phyloP scores from a whole-genome alignment of 1,140 invertebrate species.

The Drosophila guanche region DNA sequence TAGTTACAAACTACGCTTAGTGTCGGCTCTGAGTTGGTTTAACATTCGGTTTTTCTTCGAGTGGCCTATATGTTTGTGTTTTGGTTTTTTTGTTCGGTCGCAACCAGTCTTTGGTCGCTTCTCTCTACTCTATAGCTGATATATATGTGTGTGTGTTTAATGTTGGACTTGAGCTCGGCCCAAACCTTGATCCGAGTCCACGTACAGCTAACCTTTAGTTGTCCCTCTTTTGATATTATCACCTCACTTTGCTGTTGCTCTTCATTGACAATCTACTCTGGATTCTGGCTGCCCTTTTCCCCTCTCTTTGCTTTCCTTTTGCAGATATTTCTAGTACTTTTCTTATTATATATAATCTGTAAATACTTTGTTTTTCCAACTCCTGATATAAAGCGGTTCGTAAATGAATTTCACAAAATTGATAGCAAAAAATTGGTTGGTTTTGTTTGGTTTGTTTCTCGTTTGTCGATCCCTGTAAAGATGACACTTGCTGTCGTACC shows the following conservation, averaged over 20 bases:
- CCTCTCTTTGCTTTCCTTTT: too few species aligned
- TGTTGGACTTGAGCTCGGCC: too few species aligned
- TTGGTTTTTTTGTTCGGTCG: constrained; percentile 5
- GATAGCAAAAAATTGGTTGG: constrained; percentile 69
- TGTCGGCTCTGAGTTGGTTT: constrained; percentile 7
- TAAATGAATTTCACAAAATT: constrained; percentile 70
- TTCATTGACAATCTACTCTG: too few species aligned
- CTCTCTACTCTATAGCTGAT: too few species aligned
- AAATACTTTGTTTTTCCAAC: not conserved
- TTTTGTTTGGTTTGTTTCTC: constrained; percentile 17
- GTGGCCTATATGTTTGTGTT: not conserved
- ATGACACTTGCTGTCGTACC: constrained; percentile 22
- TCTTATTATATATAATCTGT: not conserved
- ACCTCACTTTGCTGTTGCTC: too few species aligned
- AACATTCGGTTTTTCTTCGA: constrained; percentile 41
- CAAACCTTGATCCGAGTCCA: too few species aligned
- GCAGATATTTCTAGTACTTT: too few species aligned
- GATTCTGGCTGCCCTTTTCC: too few species aligned
- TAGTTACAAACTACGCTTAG: constrained; percentile 55
- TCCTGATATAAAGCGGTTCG: constrained; percentile 56
- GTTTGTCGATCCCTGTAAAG: constrained; percentile 67
- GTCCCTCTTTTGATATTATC: too few species aligned
- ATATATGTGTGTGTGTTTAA: too few species aligned
- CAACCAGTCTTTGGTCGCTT: constrained; percentile 2
- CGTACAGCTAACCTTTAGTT: too few species aligned